These are phyloP conservation scores for Calyptomena viridis DNA, from an alignment of 2,113 vertebrate species.

Conservation along the genomic window DNA sequence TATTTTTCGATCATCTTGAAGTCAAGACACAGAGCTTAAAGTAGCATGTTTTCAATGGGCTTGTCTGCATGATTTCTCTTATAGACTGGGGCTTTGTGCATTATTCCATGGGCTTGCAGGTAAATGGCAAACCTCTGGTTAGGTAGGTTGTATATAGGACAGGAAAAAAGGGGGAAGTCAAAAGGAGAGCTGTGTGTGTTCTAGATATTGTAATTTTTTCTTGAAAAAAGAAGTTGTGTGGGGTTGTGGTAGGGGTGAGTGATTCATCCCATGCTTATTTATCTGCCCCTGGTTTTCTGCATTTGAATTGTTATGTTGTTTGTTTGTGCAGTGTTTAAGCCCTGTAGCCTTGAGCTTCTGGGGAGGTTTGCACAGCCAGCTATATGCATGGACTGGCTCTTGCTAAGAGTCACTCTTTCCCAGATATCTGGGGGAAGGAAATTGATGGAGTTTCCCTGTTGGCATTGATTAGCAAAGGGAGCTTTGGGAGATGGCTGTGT, in stretches of 20 bases:
- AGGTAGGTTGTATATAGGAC: not conserved
- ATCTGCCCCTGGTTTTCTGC: not conserved
- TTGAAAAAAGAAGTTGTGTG: not conserved
- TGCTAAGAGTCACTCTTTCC: accelerated
- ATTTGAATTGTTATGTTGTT: not conserved
- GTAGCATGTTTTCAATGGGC: not conserved
- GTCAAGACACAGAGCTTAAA: not conserved
- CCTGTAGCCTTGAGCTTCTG: not conserved
- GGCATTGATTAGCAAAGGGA: not conserved
- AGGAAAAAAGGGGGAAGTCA: too few relatives aligned
- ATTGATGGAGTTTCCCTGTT: not conserved
- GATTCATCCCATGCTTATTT: not conserved
- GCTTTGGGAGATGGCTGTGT: not conserved
- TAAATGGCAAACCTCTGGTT: not conserved
- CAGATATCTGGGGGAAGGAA: not conserved
- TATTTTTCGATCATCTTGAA: not conserved
- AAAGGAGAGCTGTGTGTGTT: not conserved
- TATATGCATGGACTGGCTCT: not conserved
- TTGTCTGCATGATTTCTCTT: not conserved
- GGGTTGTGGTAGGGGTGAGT: not conserved
- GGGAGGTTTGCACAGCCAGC: not conserved
- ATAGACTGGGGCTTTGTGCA: not conserved
- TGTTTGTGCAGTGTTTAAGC: not conserved
- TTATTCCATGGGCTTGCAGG: not conserved
- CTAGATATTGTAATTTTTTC: not conserved